These are phyloP conservation scores for Vespertilio murinus DNA, from an alignment of 2,797 vertebrate genomes.

Conservation along the genomic window DNA sequence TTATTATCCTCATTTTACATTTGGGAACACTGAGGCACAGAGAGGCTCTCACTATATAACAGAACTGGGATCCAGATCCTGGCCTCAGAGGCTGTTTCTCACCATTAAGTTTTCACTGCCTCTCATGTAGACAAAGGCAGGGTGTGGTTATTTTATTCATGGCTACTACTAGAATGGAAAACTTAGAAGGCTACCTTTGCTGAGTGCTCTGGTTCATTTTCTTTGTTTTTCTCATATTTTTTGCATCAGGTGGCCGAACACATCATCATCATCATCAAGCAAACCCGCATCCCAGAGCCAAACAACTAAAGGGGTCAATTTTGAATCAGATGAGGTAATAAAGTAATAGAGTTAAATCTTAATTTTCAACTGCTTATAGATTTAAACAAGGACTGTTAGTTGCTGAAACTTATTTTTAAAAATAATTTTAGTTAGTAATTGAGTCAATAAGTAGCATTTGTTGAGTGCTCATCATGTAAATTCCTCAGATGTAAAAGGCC, in stretches of 20 bases:
- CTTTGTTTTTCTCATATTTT: slow-evolving; percentile 14
- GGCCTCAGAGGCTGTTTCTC: background rate
- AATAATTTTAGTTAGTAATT: background rate
- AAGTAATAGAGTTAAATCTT: slow-evolving; percentile 5
- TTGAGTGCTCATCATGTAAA: background rate
- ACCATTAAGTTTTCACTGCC: background rate
- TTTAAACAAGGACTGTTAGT: background rate
- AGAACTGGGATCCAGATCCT: background rate
- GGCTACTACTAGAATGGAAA: background rate
- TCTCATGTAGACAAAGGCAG: background rate
- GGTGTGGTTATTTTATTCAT: background rate
- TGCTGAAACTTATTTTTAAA: background rate
- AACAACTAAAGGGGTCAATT: slow-evolving; percentile 78
- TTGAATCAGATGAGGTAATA: slow-evolving; percentile 86
- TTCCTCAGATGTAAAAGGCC: background rate
- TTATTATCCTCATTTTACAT: background rate
- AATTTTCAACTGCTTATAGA: background rate
- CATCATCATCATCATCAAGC: slow-evolving; percentile 60
- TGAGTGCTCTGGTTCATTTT: background rate
- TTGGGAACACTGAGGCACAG: background rate
- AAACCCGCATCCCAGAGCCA: slow-evolving; percentile 83
- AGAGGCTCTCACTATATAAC: background rate
- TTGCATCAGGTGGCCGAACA: slow-evolving; percentile 70
- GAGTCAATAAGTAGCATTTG: background rate
- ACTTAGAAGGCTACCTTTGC: background rate